A percentile compares a stretch with the other conserved stretches of the same genome.
Conservation (phyloP, 2,113 vertebrate genomes). For the Heterochromis multidens region DNA sequence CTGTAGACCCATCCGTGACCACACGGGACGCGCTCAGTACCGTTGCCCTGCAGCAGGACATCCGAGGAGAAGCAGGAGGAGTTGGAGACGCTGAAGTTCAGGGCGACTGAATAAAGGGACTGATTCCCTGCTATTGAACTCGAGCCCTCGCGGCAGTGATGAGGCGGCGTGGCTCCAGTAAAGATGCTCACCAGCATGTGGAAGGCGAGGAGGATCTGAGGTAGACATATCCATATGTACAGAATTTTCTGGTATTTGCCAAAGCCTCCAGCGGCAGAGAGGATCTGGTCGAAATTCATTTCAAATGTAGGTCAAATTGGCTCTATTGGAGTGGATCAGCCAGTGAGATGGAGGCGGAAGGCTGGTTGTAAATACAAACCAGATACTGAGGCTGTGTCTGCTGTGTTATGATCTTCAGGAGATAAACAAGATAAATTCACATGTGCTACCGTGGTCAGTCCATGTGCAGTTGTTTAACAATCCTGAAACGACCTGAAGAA, state of each 20-base stretch:
- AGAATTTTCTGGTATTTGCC: constrained; percentile 74
- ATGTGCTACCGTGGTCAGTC: background rate
- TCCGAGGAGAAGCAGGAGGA: constrained; percentile 16
- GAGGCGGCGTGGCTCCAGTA: constrained; percentile 68
- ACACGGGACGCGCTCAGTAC: constrained; percentile 45
- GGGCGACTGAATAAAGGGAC: background rate
- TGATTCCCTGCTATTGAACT: background rate
- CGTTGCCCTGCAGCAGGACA: constrained; percentile 17
- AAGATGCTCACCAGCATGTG: constrained; percentile 79
- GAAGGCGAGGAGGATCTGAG: constrained; percentile 71
- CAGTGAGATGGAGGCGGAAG: background rate
- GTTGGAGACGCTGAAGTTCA: constrained; percentile 51
- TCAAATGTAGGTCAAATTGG: background rate
- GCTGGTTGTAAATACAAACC: background rate
- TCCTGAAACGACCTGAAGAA: background rate
- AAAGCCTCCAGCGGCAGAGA: constrained; percentile 69
- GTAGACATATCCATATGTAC: constrained; percentile 77
- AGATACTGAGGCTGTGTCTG: background rate
- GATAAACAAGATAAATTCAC: background rate
- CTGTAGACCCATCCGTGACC: constrained; percentile 71
- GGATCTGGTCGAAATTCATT: constrained; percentile 77
- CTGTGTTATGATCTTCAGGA: background rate
- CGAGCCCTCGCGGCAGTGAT: constrained; percentile 51
- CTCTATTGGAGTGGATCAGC: background rate
- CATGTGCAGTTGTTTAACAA: background rate